Evolutionary conservation across 2,888 invertebrate genomes (phyloP).

Genomic region (Tupiocoris notatus): DNA sequence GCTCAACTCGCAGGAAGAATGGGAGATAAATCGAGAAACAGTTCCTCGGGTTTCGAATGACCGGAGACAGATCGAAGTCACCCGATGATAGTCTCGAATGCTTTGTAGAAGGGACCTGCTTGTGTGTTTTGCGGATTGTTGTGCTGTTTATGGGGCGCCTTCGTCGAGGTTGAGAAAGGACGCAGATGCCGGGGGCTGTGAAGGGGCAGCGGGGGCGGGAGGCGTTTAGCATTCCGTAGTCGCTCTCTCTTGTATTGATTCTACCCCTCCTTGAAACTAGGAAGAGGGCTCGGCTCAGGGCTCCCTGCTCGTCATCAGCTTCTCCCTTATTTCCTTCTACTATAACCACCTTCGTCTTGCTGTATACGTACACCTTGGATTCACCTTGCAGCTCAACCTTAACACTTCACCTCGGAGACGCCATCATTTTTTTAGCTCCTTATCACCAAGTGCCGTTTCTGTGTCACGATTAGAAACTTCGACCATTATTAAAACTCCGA

Average conservation of each 20-base stretch:
- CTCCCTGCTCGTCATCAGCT: not conserved
- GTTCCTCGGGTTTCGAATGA: too few relatives aligned
- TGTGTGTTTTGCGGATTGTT: constrained; percentile 42
- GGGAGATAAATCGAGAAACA: too few relatives aligned
- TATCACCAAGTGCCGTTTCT: too few relatives aligned
- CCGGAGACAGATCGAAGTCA: too few relatives aligned
- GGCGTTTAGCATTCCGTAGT: constrained; percentile 44
- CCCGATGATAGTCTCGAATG: not conserved
- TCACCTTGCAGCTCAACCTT: constrained; percentile 36
- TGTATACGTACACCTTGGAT: constrained; percentile 40
- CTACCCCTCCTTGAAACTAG: constrained; percentile 38
- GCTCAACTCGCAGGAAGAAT: too few relatives aligned
- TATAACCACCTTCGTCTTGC: constrained; percentile 25
- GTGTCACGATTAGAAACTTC: too few relatives aligned
- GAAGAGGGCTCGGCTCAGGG: not conserved
- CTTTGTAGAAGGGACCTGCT: not conserved
- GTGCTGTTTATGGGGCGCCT: constrained; percentile 33
- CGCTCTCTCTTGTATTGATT: constrained; percentile 44
- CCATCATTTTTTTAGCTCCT: too few relatives aligned
- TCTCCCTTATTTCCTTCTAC: constrained; percentile 9
- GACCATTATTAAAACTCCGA: too few relatives aligned
- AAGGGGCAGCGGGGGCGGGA: not conserved
- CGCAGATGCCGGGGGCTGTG: not conserved
- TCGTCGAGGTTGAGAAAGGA: constrained; percentile 16
- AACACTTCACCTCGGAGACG: constrained; percentile 10